Percentiles rank a stretch among this genome's conserved stretches.
Evolutionary conservation across 2,113 vertebrate genomes (phyloP).

Genomic region (Dasyurus viverrinus): DNA sequence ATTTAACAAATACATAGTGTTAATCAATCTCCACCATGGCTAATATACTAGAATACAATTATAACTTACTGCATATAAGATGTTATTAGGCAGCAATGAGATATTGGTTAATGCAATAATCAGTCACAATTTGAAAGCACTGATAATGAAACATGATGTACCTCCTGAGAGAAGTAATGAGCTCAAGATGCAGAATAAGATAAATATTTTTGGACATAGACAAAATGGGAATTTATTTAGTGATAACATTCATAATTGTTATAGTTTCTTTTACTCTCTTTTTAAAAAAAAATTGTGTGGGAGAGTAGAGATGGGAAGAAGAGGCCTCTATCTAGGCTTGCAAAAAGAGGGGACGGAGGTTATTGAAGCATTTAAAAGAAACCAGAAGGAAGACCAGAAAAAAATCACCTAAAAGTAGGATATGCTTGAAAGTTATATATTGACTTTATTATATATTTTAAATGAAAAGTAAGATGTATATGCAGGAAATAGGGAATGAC

Average conservation of each 20-base stretch:
- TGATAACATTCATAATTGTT: background rate
- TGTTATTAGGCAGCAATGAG: background rate
- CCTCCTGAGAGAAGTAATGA: background rate
- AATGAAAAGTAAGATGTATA: background rate
- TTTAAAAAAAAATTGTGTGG: no score
- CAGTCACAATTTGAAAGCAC: background rate
- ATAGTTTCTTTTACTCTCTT: background rate
- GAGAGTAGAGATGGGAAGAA: background rate
- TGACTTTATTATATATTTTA: background rate
- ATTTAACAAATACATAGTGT: background rate
- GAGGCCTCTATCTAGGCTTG: background rate
- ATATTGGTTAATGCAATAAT: background rate
- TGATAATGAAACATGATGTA: background rate
- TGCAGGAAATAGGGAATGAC: background rate
- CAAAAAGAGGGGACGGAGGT: background rate
- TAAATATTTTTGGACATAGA: background rate
- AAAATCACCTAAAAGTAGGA: background rate
- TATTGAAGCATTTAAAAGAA: background rate
- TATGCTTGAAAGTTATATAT: background rate
- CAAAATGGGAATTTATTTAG: background rate
- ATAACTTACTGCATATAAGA: conserved; percentile 9
- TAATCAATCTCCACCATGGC: background rate
- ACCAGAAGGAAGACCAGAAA: background rate
- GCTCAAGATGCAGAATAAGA: background rate
- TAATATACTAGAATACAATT: background rate